Conservation (phyloP, 2,797 vertebrate species). For the Sebastes paucispinis region DNA sequence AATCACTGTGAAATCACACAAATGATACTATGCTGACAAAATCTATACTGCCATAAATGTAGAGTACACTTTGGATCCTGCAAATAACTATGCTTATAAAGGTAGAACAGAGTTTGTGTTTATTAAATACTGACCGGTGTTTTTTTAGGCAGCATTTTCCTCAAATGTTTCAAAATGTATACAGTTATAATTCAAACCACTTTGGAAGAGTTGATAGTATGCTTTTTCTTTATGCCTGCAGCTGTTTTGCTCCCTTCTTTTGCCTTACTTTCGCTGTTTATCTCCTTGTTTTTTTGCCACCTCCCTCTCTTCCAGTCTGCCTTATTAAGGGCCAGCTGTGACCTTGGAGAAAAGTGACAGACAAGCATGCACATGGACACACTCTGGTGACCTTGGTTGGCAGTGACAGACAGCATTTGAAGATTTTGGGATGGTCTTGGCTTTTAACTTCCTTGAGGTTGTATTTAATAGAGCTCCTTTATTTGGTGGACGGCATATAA, state of each 20-base stretch:
- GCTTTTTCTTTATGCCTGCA: neutral
- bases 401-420: slow-evolving; percentile 47
- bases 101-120: neutral
- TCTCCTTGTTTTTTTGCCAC: neutral
- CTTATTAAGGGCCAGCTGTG: slow-evolving; percentile 1
- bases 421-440: slow-evolving; percentile 63
- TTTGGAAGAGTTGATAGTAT: neutral
- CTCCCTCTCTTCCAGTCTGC: neutral
- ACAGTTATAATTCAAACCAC: neutral
- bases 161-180: neutral
- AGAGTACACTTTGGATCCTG: neutral
- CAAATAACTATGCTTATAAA: neutral
- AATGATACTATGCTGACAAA: neutral
- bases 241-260: neutral
- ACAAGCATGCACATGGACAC: neutral
- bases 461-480: slow-evolving; percentile 67
- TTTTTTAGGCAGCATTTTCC: neutral
- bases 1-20: too few species aligned
- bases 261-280: neutral
- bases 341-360: slow-evolving; percentile 30
- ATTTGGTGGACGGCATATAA: slow-evolving; percentile 51
- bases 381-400: slow-evolving; percentile 59
- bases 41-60: neutral
- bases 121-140: neutral
- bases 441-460: slow-evolving; percentile 42